Evolutionary conservation across 2,888 invertebrate genomes (phyloP).

Genomic region (Teleogryllus oceanicus): DNA sequence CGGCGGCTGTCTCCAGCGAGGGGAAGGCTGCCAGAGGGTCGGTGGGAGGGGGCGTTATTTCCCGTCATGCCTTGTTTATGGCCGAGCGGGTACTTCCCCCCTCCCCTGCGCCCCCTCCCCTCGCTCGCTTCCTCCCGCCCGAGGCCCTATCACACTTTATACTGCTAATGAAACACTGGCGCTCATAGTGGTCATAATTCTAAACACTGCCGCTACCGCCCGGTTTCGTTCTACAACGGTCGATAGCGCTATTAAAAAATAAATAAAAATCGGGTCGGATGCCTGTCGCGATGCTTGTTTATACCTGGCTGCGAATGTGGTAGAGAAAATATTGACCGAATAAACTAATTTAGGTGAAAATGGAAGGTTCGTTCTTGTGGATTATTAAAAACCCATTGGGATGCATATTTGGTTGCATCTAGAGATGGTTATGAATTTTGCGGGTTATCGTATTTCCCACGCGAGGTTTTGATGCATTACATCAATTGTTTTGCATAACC

Average conservation of each 20-base stretch:
- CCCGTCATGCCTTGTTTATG: constrained; percentile 18
- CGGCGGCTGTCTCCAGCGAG: too few species aligned
- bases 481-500: background rate
- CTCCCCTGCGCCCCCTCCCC: background rate
- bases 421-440: background rate
- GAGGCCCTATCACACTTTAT: constrained; percentile 1
- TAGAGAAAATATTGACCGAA: background rate
- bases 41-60: background rate
- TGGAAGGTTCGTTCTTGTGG: background rate
- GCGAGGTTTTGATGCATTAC: background rate
- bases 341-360: background rate
- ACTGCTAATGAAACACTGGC: constrained; percentile 18
- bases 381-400: background rate
- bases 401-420: background rate
- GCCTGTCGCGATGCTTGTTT: background rate
- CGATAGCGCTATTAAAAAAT: constrained; percentile 1
- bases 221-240: background rate
- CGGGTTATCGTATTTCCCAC: background rate
- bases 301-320: background rate
- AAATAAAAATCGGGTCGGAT: background rate
- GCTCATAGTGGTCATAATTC: constrained; percentile 18
- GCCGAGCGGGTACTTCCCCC: background rate
- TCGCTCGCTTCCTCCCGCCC: background rate
- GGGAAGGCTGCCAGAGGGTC: too few species aligned
- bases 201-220: background rate